Conservation (phyloP, 2,797 vertebrate genomes). For the Rhabdomys pumilio region DNA sequence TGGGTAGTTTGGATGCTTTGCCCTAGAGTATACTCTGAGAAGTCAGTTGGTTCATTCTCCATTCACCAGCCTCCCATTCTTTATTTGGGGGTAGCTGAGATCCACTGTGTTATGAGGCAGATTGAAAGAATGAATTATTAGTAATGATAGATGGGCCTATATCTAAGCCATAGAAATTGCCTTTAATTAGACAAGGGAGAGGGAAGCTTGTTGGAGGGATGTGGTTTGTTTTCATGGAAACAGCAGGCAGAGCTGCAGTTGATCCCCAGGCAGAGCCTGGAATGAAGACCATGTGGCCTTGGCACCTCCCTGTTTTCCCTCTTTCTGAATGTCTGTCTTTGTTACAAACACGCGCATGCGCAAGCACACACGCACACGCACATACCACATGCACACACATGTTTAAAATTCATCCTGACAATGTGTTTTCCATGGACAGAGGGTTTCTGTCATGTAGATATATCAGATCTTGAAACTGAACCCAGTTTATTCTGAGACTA, state of each 20-base stretch:
- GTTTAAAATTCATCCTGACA: background rate
- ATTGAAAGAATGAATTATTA: slow-evolving; percentile 54
- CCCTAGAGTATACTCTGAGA: background rate
- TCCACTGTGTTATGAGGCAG: background rate
- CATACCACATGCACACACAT: too few species aligned
- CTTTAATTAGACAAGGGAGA: slow-evolving; percentile 46
- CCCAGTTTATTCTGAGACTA: background rate
- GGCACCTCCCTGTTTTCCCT: background rate
- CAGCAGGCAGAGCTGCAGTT: background rate
- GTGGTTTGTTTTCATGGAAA: slow-evolving; percentile 39
- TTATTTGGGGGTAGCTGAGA: slow-evolving; percentile 8
- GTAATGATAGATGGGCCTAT: slow-evolving; percentile 1
- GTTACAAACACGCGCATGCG: too few species aligned
- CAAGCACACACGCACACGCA: too few species aligned
- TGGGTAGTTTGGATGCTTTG: background rate
- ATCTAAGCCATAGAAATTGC: slow-evolving; percentile 5
- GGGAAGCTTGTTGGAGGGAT: background rate
- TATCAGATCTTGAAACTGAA: background rate
- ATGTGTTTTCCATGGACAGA: background rate
- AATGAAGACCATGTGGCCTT: background rate
- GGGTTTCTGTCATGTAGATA: background rate
- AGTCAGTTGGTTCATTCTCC: background rate
- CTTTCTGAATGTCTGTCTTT: slow-evolving; percentile 24
- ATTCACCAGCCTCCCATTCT: background rate
- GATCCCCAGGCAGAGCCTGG: background rate